Evolutionary conservation across 2,113 vertebrate genomes (phyloP).

Genomic region (Neoarius graeffei): DNA sequence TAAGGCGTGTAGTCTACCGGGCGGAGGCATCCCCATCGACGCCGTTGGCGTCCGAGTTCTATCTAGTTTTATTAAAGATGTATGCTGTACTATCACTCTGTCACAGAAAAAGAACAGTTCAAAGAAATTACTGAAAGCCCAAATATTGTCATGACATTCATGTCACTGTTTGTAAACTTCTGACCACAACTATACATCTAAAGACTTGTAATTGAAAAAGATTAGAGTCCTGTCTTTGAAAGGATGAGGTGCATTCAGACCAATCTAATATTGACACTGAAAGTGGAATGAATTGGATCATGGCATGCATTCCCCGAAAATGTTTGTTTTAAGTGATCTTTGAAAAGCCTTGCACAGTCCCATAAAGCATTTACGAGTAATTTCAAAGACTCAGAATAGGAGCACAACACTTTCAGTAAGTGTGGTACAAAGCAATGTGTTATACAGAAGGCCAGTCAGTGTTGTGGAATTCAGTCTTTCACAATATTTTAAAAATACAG

Average conservation of each 20-base stretch:
- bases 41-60: too few relatives aligned
- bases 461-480: conserved; percentile 53
- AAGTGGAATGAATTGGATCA: not conserved
- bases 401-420: not conserved
- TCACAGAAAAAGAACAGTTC: too few relatives aligned
- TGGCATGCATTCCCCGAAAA: not conserved
- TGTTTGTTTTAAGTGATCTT: not conserved
- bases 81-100: too few relatives aligned
- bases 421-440: conserved; percentile 46
- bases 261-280: not conserved
- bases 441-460: conserved; percentile 43
- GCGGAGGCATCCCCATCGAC: too few relatives aligned
- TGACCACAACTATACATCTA: too few relatives aligned
- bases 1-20: too few relatives aligned
- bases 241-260: not conserved
- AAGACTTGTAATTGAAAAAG: not conserved
- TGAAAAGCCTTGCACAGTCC: not conserved
- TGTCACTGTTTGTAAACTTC: too few relatives aligned
- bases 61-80: too few relatives aligned
- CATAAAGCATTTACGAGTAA: not conserved
- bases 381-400: not conserved
- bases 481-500: conserved; percentile 51
- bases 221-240: not conserved
- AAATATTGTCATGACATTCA: too few relatives aligned
- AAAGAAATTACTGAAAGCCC: too few relatives aligned